Conservation (phyloP, 1,140 invertebrate species). For the Macrosteles quadrilineatus region DNA sequence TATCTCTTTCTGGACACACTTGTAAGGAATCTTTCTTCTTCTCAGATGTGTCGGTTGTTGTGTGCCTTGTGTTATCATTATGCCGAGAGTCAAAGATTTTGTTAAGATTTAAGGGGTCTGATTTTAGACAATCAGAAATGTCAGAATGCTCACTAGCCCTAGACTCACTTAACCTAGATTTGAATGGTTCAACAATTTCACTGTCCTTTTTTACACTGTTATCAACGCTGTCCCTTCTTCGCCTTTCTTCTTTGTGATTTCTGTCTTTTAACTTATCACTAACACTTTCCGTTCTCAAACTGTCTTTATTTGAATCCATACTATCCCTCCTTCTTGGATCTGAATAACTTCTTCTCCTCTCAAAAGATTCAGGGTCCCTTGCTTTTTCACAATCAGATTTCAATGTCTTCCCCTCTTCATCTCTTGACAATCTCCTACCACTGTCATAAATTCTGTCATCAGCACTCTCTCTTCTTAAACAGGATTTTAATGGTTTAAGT, state of each 20-base stretch:
- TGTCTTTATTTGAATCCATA: constrained; percentile 31
- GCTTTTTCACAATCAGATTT: constrained; percentile 41
- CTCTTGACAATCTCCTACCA: constrained; percentile 38
- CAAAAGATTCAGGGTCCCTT: constrained; percentile 39
- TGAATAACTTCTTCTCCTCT: constrained; percentile 39
- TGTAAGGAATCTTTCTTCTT: constrained; percentile 41
- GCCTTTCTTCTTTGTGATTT: constrained; percentile 36
- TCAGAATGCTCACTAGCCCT: constrained; percentile 32
- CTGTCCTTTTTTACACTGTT: constrained; percentile 32
- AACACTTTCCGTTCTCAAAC: constrained; percentile 30
- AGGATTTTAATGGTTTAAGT: constrained; percentile 33
- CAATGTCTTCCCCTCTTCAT: constrained; percentile 35
- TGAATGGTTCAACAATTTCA: constrained; percentile 22
- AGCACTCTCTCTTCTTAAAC: constrained; percentile 35
- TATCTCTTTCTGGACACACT: constrained; percentile 40
- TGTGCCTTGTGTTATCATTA: constrained; percentile 35
- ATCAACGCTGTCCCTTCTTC: constrained; percentile 36
- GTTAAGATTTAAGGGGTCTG: neutral
- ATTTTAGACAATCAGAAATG: constrained; percentile 24
- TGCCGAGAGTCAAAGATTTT: neutral
- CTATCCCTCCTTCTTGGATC: constrained; percentile 27
- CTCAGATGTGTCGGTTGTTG: constrained; percentile 33
- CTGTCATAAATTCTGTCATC: constrained; percentile 35
- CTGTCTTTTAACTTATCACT: constrained; percentile 40
- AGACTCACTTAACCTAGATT: constrained; percentile 32